Evolutionary conservation across 35 echinoderm and acorn worm species (phyloP).

Genomic region (Acanthaster planci): DNA sequence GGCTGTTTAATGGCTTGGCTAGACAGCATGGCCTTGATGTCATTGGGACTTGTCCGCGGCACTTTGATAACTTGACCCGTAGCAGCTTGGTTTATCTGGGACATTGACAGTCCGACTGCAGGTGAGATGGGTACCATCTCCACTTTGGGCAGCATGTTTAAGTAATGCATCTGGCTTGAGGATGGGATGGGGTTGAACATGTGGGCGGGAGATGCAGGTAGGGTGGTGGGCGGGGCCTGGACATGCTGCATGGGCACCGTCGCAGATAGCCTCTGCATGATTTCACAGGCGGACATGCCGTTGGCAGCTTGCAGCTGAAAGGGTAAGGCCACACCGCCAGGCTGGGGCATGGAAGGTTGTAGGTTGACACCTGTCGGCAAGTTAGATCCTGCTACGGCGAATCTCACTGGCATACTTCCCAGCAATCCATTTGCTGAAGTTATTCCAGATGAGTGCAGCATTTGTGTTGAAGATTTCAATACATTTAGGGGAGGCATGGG

Average conservation of each 20-base stretch:
- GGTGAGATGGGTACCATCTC: not conserved
- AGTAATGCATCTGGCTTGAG: not conserved
- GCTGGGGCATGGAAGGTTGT: not conserved
- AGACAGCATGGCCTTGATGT: constrained; percentile 14
- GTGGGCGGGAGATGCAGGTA: not conserved
- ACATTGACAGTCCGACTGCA: not conserved
- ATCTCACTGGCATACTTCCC: not conserved
- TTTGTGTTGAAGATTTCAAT: not conserved
- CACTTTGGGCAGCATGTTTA: constrained; percentile 1
- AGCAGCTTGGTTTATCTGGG: not conserved
- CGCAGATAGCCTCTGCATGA: not conserved
- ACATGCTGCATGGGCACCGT: not conserved
- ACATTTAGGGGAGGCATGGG: not conserved
- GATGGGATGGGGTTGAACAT: not conserved
- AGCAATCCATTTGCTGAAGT: not conserved
- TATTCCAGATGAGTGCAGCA: not conserved
- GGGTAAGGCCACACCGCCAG: not conserved
- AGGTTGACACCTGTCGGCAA: not conserved
- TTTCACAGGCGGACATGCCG: not conserved
- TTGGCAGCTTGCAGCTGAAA: not conserved
- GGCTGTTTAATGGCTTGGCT: not conserved
- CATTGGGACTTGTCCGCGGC: not conserved
- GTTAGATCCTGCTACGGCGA: not conserved
- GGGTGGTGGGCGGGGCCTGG: not conserved
- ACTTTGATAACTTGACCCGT: not conserved